Evolutionary conservation across 2,113 vertebrate genomes (phyloP).

Genomic region (Leptodactylus fuscus): DNA sequence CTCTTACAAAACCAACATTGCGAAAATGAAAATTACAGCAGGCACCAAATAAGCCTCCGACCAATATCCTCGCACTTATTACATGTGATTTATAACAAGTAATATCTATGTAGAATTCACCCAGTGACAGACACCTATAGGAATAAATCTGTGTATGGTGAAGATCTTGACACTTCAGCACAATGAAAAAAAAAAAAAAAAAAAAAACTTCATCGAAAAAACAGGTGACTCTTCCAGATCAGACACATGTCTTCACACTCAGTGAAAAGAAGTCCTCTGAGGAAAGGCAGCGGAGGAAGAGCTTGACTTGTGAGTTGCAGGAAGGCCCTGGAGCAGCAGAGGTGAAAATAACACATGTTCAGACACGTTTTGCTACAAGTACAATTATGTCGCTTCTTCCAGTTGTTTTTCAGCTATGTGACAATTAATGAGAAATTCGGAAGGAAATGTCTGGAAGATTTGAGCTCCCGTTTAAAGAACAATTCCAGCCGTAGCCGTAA

Average conservation of each 20-base stretch:
- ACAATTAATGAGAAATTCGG: conserved; percentile 63
- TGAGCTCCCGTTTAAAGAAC: conserved; percentile 45
- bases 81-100: neutral
- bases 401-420: conserved; percentile 60
- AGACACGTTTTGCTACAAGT: conserved; percentile 26
- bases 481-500: neutral
- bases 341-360: conserved; percentile 46
- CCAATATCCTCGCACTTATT: neutral
- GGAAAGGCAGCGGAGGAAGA: conserved; percentile 1
- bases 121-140: neutral
- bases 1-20: neutral
- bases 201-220: neutral
- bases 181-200: neutral
- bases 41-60: neutral
- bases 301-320: conserved; percentile 7
- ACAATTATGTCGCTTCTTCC: conserved; percentile 39
- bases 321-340: conserved; percentile 16
- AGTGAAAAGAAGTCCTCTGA: neutral
- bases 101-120: neutral
- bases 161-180: conserved; percentile 35
- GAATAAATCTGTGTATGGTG: neutral
- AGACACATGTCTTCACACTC: conserved; percentile 13
- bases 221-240: conserved; percentile 1
- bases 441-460: conserved; percentile 51
- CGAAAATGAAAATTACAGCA: neutral